Conservation (phyloP, 1,140 invertebrate species). For the Zaprionus taronus region DNA sequence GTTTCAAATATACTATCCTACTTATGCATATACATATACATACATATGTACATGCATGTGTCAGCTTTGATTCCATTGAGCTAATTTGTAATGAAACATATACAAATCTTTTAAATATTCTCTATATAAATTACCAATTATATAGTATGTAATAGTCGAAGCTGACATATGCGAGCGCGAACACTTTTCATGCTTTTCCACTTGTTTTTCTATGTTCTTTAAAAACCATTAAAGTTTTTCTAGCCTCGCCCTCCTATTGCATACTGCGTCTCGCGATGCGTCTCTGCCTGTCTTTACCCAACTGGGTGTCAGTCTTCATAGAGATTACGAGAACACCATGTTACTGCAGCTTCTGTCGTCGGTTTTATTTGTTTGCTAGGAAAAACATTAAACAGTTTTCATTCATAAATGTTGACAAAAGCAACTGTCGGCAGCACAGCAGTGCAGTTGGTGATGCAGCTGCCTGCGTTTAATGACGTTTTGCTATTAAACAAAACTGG, state of each 20-base stretch:
- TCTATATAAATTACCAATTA: neutral
- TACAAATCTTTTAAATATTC: neutral
- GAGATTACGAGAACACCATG: neutral
- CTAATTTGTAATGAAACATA: neutral
- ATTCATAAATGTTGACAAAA: constrained; percentile 68
- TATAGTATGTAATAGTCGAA: neutral
- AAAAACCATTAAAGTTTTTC: neutral
- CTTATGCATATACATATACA: neutral
- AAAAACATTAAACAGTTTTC: constrained; percentile 41
- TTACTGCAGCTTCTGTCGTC: constrained; percentile 4
- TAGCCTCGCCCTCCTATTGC: neutral
- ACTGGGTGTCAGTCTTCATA: neutral
- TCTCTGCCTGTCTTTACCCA: neutral
- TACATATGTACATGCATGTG: neutral
- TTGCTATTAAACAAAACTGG: constrained; percentile 42
- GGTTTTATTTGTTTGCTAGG: neutral
- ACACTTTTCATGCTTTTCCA: neutral
- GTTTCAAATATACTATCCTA: too few relatives aligned
- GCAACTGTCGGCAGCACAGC: neutral
- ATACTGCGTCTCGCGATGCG: neutral
- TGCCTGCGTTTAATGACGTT: constrained; percentile 49
- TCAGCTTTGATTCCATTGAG: neutral
- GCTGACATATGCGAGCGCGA: neutral
- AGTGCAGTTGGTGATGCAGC: constrained; percentile 1
- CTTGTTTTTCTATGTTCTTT: neutral